These are phyloP conservation scores for Ryuthela nishihirai DNA, from an alignment of 2,888 invertebrate species.

Conservation along the genomic window DNA sequence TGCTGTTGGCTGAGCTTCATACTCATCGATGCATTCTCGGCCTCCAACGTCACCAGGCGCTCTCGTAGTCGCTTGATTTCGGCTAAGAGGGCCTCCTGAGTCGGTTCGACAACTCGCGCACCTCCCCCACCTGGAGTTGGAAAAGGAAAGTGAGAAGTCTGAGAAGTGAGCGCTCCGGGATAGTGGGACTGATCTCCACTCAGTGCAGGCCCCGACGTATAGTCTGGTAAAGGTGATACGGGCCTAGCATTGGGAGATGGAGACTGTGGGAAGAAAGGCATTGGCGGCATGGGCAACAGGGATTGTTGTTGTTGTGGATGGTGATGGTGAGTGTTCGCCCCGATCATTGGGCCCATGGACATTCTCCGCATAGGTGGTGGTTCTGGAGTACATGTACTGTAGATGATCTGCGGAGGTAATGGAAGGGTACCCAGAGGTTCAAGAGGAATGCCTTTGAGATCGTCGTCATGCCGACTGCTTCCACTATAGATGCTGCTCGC, in stretches of 20 bases:
- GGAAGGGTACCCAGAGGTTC: slow-evolving; percentile 7
- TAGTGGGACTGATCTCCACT: neutral
- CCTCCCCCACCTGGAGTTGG: too few species aligned
- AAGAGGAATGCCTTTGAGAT: slow-evolving; percentile 5
- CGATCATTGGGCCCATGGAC: slow-evolving; percentile 5
- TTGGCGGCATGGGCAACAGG: slow-evolving; percentile 12
- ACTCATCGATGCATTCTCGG: slow-evolving; percentile 90
- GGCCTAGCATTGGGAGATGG: slow-evolving; percentile 6
- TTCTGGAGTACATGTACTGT: neutral
- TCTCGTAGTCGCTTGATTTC: slow-evolving; percentile 90
- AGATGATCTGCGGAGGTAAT: neutral
- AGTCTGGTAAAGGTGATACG: slow-evolving; percentile 11
- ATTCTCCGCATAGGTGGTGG: neutral
- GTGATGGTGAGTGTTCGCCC: slow-evolving; percentile 2
- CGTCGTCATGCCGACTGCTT: slow-evolving; percentile 17
- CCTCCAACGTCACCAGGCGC: slow-evolving; percentile 79
- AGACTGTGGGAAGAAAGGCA: slow-evolving; percentile 10
- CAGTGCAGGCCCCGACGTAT: too few species aligned
- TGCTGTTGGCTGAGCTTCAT: slow-evolving; percentile 91
- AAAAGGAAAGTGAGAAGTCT: neutral
- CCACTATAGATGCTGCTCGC: slow-evolving; percentile 12
- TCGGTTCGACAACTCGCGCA: slow-evolving; percentile 45
- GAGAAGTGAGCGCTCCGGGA: neutral
- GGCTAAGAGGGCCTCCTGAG: slow-evolving; percentile 77
- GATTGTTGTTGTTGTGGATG: too few species aligned